Conservation (phyloP, 2,888 invertebrate species). For the Harmothoe impar region DNA sequence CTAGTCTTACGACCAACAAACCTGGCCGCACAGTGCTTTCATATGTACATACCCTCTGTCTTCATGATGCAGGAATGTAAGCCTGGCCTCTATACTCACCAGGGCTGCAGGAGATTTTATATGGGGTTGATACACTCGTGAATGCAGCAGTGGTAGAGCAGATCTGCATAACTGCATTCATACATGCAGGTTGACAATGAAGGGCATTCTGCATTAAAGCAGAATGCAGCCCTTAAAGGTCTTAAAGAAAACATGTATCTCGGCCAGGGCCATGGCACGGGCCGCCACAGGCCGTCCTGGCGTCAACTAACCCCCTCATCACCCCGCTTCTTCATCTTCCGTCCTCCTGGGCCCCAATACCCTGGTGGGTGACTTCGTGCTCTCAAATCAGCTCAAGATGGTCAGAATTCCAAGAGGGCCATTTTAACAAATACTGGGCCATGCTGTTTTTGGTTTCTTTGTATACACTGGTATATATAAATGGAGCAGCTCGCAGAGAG, state of each 20-base stretch:
- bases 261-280: constrained; percentile 1
- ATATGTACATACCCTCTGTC: too few relatives aligned
- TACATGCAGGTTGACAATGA: too few relatives aligned
- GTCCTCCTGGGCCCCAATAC: not conserved
- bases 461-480: not conserved
- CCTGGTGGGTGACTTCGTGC: not conserved
- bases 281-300: not conserved
- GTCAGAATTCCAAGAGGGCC: not conserved
- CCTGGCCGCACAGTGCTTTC: too few relatives aligned
- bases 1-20: constrained; percentile 13
- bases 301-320: not conserved
- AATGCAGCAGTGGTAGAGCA: too few relatives aligned
- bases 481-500: not conserved
- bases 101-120: too few relatives aligned
- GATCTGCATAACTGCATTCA: too few relatives aligned
- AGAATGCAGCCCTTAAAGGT: too few relatives aligned
- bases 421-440: constrained; percentile 34
- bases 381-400: constrained; percentile 40
- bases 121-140: too few relatives aligned
- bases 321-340: not conserved
- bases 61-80: too few relatives aligned
- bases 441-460: not conserved
- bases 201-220: too few relatives aligned
- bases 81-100: too few relatives aligned
- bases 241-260: constrained; percentile 46